A percentile compares a stretch with the other conserved stretches of the same genome.
phyloP scores from a whole-genome alignment of 2,113 vertebrate genomes.

The Mirza zaza region DNA sequence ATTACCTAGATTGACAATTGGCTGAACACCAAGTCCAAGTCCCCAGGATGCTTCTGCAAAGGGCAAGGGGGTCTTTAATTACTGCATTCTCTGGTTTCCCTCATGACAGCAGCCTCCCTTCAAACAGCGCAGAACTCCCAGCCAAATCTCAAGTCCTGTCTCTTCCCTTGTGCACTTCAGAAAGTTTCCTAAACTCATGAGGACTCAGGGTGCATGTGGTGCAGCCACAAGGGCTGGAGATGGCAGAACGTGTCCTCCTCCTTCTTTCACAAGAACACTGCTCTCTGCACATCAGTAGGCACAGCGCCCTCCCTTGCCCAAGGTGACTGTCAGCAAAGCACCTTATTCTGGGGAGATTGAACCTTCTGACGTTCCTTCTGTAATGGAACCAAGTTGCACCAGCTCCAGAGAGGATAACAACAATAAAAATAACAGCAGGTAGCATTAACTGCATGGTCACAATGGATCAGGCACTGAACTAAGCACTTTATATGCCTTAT shows the following conservation, averaged over 20 bases:
- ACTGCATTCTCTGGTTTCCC: not conserved
- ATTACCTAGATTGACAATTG: not conserved
- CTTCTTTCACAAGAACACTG: not conserved
- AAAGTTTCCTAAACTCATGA: not conserved
- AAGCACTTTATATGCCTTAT: rapidly evolving
- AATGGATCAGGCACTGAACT: rapidly evolving
- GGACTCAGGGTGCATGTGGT: not conserved
- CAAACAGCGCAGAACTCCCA: not conserved
- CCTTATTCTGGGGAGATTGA: not conserved
- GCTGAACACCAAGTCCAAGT: not conserved
- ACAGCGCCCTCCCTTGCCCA: not conserved
- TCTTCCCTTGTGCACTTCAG: not conserved
- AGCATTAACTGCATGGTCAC: rapidly evolving
- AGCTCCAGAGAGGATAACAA: not conserved
- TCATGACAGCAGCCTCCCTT: not conserved
- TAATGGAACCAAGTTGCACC: not conserved
- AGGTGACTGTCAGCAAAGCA: not conserved
- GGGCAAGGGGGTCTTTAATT: not conserved
- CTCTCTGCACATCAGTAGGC: not conserved
- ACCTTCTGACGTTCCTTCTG: not conserved
- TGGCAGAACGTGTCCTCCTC: rapidly evolving
- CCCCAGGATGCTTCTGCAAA: not conserved
- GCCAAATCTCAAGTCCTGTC: not conserved
- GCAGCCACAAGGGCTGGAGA: not conserved
- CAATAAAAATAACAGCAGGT: too few relatives aligned